phyloP scores from a whole-genome alignment of 2,888 invertebrate genomes.

The Eledone cirrhosa region DNA sequence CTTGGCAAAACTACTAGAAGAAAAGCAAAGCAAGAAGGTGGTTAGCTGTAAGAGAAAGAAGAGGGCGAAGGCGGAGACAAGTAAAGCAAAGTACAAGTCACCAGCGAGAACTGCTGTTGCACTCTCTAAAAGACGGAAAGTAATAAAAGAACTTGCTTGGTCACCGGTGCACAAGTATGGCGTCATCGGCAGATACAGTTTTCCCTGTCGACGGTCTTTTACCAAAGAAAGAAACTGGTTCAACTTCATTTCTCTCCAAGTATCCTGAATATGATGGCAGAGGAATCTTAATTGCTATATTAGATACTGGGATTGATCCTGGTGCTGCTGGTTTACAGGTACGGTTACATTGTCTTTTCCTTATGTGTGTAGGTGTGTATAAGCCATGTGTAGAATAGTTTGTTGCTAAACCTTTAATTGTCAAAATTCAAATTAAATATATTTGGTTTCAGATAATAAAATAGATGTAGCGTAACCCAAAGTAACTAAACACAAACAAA shows the following conservation, averaged over 20 bases:
- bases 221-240: slow-evolving; percentile 95
- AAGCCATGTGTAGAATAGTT: neutral
- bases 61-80: neutral
- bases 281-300: slow-evolving; percentile 89
- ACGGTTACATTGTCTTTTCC: slow-evolving; percentile 29
- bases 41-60: neutral
- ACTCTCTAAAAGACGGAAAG: neutral
- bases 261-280: slow-evolving; percentile 92
- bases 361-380: neutral
- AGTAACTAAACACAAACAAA: too few relatives aligned
- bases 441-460: too few relatives aligned
- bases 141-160: neutral
- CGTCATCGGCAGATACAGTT: slow-evolving; percentile 55
- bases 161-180: slow-evolving; percentile 45
- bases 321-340: slow-evolving; percentile 92
- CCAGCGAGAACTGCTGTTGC: neutral
- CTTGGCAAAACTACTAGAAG: neutral
- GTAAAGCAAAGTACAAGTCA: neutral
- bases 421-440: too few relatives aligned
- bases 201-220: slow-evolving; percentile 64
- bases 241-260: slow-evolving; percentile 84
- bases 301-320: slow-evolving; percentile 98
- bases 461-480: too few relatives aligned
- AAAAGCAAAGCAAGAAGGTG: neutral
- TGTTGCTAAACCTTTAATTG: too few relatives aligned